Evolutionary conservation across 2,888 invertebrate genomes (phyloP), one percentile per base, ranked within the genome.

Genomic region (Lycia hirtaria): DNA sequence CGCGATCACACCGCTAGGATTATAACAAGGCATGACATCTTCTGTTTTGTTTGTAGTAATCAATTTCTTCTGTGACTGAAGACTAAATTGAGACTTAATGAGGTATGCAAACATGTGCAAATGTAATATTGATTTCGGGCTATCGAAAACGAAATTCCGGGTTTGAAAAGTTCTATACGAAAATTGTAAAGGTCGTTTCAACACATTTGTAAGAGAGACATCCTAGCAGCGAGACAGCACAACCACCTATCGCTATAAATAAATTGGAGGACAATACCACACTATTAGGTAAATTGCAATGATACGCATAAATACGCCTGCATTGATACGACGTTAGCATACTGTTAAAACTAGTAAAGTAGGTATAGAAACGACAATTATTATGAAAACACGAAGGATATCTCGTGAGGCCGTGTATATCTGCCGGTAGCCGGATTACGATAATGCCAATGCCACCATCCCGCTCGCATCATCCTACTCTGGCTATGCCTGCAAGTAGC

Each of bases 321-420:
- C 57, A 60, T 52, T 48, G 57, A 64, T 69, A 69, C 65, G 61
- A 67, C 64, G 54, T 71, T 56, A 65, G 60, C 62, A 71, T 70
- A 71, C 61, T 62, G 64, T 69, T 72, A 72, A 64, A 62, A 22
- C 38, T 38, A 38, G 20, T 55, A 56, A 4, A 19, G 35, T 52
- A 65, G 65, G 58, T 58, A 64, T 66, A 65, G 64, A 61, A 67
- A 66, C 66, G 67, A 71, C 68, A 32, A 67, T 9, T 65, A 64
- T 67, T 70, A 67, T 69, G 67, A 68, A 71, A 66, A 60, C 62
- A 65, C 54, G 56, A 68, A 59, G 65, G 63, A 61, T 63, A 70
- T 66, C 62, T 60, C 68, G 70, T 60, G 62, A 71, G 60, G 67
- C 1, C 7, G 9, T 5, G 40, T 40, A 10, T 65, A 65, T 67